Evolutionary conservation across 2,113 vertebrate genomes (phyloP).

Genomic region (Amphilophus citrinellus): DNA sequence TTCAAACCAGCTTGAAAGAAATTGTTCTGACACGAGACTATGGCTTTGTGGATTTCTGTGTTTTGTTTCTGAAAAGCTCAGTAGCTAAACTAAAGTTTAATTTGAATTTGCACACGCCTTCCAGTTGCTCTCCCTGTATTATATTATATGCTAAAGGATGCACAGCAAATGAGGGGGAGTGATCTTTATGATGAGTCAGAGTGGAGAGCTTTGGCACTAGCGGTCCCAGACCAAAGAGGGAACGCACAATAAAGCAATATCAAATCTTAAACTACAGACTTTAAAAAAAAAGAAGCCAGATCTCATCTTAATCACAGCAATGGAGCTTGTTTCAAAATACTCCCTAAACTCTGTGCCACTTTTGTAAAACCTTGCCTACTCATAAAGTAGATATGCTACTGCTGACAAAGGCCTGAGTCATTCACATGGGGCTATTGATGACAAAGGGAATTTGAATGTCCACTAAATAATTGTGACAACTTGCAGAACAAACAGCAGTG

Average conservation of each 20-base stretch:
- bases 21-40: slow-evolving; percentile 27
- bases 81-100: slow-evolving; percentile 32
- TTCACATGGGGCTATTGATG: slow-evolving; percentile 53
- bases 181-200: slow-evolving; percentile 52
- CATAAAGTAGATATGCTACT: slow-evolving; percentile 24
- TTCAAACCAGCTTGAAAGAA: slow-evolving; percentile 70
- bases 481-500: slow-evolving; percentile 50
- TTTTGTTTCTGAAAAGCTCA: slow-evolving; percentile 44
- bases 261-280: slow-evolving; percentile 1
- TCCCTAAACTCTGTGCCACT: slow-evolving; percentile 24
- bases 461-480: slow-evolving; percentile 63
- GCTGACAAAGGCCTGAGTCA: slow-evolving; percentile 69
- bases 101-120: slow-evolving; percentile 4
- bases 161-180: slow-evolving; percentile 37
- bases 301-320: slow-evolving; percentile 43
- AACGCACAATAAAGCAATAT: slow-evolving; percentile 29
- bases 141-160: slow-evolving; percentile 32
- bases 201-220: slow-evolving; percentile 13
- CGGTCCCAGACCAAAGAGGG: slow-evolving; percentile 22
- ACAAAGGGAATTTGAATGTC: slow-evolving; percentile 55
- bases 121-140: slow-evolving; percentile 11
- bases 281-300: slow-evolving; percentile 18
- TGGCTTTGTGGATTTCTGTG: slow-evolving; percentile 38
- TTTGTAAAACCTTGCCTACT: slow-evolving; percentile 15
- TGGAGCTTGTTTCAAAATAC: slow-evolving; percentile 30